These are phyloP conservation scores for Gorilla gorilla DNA, from an alignment of 2,113 vertebrate species.

Conservation along the genomic window DNA sequence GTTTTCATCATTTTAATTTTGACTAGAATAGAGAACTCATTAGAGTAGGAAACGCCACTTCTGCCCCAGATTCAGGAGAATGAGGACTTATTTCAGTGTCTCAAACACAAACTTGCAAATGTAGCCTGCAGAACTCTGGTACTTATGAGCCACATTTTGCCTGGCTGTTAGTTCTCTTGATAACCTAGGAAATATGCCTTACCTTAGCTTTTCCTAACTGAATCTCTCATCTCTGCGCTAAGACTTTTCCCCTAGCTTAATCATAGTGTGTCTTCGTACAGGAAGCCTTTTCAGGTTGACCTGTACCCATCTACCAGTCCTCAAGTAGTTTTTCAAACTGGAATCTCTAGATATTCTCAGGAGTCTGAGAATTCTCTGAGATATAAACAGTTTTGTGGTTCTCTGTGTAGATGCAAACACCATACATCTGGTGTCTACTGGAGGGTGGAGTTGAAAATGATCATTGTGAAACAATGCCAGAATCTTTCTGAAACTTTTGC, in stretches of 20 bases:
- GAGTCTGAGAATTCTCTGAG: neutral
- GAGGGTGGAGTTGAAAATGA: neutral
- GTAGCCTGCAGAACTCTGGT: neutral
- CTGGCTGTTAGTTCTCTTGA: neutral
- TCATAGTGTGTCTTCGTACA: neutral
- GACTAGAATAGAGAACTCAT: neutral
- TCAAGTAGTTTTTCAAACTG: neutral
- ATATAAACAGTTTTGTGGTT: constrained; percentile 37
- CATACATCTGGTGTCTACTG: neutral
- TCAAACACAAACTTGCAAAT: neutral
- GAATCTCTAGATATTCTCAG: neutral
- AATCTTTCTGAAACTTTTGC: constrained; percentile 38
- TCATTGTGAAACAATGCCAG: neutral
- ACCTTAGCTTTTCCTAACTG: neutral
- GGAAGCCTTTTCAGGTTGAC: neutral
- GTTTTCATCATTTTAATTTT: neutral
- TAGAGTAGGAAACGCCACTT: neutral
- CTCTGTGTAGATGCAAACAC: neutral
- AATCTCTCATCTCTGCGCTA: neutral
- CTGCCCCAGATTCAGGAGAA: neutral
- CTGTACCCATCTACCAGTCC: neutral
- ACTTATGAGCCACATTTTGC: neutral
- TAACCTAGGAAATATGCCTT: neutral
- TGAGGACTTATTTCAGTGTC: neutral
- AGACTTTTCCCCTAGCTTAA: neutral